Evolutionary conservation across 2,888 invertebrate genomes (phyloP).

Genomic region (Aradus depressus): DNA sequence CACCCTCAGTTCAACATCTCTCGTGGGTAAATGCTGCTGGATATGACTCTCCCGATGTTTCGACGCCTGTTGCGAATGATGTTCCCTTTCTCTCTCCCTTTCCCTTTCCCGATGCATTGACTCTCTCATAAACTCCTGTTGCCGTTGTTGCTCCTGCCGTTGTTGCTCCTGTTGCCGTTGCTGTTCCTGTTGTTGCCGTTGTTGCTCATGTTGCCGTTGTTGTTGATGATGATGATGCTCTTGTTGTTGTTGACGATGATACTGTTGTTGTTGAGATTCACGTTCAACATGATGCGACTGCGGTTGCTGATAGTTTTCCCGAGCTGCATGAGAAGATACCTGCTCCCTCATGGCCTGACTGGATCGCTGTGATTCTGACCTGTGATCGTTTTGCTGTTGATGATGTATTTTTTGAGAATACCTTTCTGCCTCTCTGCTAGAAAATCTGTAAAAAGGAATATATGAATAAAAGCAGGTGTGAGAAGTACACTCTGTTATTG

Average conservation of each 20-base stretch:
- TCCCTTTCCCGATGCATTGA: constrained; percentile 11
- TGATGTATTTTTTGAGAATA: constrained; percentile 27
- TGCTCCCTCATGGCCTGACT: constrained; percentile 17
- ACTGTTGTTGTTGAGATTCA: constrained; percentile 31
- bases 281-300: constrained; percentile 34
- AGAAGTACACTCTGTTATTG: too few species aligned
- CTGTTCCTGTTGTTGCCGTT: constrained; percentile 21
- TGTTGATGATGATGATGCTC: constrained; percentile 25
- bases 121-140: constrained; percentile 11
- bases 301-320: constrained; percentile 23
- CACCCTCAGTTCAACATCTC: constrained; percentile 17
- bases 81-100: constrained; percentile 25
- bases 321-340: constrained; percentile 8
- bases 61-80: constrained; percentile 23
- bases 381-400: constrained; percentile 21
- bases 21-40: too few species aligned
- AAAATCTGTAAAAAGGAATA: constrained; percentile 22
- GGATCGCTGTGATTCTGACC: constrained; percentile 22
- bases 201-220: constrained; percentile 30
- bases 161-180: constrained; percentile 30
- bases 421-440: constrained; percentile 28
- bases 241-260: constrained; percentile 28
- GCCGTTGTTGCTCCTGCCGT: constrained; percentile 28
- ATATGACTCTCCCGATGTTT: constrained; percentile 18
- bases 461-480: neutral